Evolutionary conservation across 2,797 vertebrate species (phyloP).

Genomic region (Manis pentadactyla): DNA sequence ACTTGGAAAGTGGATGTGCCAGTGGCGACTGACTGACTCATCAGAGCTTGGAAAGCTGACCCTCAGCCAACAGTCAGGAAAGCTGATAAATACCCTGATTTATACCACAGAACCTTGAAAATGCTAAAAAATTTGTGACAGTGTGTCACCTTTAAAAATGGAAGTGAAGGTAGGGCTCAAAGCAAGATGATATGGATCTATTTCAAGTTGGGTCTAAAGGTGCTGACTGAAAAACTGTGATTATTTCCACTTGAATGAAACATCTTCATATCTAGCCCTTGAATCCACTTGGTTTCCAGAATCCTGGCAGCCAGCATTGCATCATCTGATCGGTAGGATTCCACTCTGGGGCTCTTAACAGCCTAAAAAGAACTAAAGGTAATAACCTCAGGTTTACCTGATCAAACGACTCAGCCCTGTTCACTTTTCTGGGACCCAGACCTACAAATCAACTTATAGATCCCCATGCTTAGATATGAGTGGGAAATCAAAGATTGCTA

Average conservation of each 20-base stretch:
- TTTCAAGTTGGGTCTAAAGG: not conserved
- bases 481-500: not conserved
- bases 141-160: not conserved
- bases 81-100: not conserved
- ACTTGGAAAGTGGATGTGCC: not conserved
- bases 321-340: not conserved
- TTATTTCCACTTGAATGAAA: not conserved
- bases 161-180: not conserved
- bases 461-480: not conserved
- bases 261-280: not conserved
- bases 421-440: not conserved
- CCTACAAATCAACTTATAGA: not conserved
- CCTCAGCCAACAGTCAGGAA: not conserved
- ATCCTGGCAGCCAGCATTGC: not conserved
- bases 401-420: not conserved
- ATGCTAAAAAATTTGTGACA: not conserved
- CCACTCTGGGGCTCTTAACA: not conserved
- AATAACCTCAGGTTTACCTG: not conserved
- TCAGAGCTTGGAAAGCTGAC: not conserved
- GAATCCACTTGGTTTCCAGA: not conserved
- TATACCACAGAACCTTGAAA: not conserved
- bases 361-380: not conserved
- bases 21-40: not conserved
- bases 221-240: not conserved
- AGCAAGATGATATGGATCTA: not conserved